These are phyloP conservation scores for Ctenopoma multispine DNA, from an alignment of 2,797 vertebrate genomes.

Conservation along the genomic window DNA sequence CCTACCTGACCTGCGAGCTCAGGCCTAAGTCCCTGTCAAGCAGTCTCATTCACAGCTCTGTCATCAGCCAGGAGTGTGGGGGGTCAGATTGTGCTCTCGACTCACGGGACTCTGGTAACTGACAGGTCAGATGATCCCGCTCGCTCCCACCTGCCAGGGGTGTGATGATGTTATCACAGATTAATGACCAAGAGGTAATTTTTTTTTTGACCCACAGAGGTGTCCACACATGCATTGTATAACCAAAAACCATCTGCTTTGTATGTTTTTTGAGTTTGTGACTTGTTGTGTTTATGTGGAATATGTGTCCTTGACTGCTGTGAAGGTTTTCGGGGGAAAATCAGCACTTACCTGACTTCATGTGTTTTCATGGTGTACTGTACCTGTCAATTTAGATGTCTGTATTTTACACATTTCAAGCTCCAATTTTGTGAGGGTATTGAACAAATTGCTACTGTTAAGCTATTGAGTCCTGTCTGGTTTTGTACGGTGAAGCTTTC, in stretches of 20 bases:
- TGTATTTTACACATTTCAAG: slow-evolving; percentile 83
- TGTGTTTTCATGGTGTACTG: slow-evolving; percentile 83
- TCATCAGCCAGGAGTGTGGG: slow-evolving; percentile 91
- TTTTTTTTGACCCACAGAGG: slow-evolving; percentile 62
- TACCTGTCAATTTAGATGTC: slow-evolving; percentile 84
- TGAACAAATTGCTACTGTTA: slow-evolving; percentile 84
- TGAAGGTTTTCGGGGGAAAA: slow-evolving; percentile 65
- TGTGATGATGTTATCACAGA: slow-evolving; percentile 76
- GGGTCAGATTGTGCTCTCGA: slow-evolving; percentile 90
- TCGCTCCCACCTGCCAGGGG: slow-evolving; percentile 75
- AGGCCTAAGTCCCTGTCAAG: slow-evolving; percentile 94
- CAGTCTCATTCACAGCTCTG: slow-evolving; percentile 88
- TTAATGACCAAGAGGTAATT: slow-evolving; percentile 65
- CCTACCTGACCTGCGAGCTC: slow-evolving; percentile 91
- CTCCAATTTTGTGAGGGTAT: slow-evolving; percentile 83
- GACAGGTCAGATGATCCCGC: slow-evolving; percentile 81
- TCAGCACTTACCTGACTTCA: slow-evolving; percentile 77
- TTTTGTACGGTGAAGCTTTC: slow-evolving; percentile 84
- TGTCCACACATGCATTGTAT: slow-evolving; percentile 80
- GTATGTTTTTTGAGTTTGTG: slow-evolving; percentile 79
- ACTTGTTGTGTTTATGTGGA: slow-evolving; percentile 81
- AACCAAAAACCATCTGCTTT: slow-evolving; percentile 85
- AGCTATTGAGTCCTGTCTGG: slow-evolving; percentile 88
- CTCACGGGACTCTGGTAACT: slow-evolving; percentile 89
- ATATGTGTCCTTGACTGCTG: slow-evolving; percentile 82